A percentile compares a stretch with the other conserved stretches of the same genome.
Evolutionary conservation across 2,113 vertebrate genomes (phyloP).

Genomic region (Cheilinus undulatus): DNA sequence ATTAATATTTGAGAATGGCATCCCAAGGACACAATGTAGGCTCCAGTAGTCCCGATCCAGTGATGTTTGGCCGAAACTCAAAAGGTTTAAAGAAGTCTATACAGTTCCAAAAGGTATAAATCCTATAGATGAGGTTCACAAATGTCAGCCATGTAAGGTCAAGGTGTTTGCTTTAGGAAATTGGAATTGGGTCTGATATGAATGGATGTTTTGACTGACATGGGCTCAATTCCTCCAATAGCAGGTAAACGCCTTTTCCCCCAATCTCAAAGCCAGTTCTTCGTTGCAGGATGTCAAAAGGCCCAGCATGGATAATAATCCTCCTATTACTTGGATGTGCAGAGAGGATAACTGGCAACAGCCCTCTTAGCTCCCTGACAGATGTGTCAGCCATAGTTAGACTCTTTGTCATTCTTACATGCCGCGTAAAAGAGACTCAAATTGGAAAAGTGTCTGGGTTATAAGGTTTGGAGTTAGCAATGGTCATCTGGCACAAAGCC

Average conservation of each 20-base stretch:
- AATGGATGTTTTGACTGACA: background rate
- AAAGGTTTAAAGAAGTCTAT: background rate
- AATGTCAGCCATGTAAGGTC: background rate
- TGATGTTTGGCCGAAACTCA: conserved; percentile 3
- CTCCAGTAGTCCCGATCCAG: background rate
- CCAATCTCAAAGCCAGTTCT: conserved; percentile 3
- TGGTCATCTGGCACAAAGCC: background rate
- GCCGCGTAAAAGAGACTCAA: background rate
- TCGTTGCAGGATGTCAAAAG: conserved; percentile 5
- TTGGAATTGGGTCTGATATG: background rate
- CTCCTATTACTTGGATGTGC: background rate
- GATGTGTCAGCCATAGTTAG: conserved; percentile 1
- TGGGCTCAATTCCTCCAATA: background rate
- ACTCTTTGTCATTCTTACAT: conserved; percentile 2
- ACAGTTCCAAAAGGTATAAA: conserved; percentile 1
- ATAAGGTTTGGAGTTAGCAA: background rate
- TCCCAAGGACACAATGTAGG: background rate
- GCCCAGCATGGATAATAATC: conserved; percentile 16
- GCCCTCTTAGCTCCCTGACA: conserved; percentile 10
- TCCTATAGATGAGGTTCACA: background rate
- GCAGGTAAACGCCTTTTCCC: background rate
- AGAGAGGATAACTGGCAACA: conserved; percentile 3
- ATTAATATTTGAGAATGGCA: background rate
- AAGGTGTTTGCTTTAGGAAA: background rate
- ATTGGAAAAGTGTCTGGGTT: background rate